Evolutionary conservation across 1,140 invertebrate genomes (phyloP).

Genomic region (Meloidogyne chitwoodi): DNA sequence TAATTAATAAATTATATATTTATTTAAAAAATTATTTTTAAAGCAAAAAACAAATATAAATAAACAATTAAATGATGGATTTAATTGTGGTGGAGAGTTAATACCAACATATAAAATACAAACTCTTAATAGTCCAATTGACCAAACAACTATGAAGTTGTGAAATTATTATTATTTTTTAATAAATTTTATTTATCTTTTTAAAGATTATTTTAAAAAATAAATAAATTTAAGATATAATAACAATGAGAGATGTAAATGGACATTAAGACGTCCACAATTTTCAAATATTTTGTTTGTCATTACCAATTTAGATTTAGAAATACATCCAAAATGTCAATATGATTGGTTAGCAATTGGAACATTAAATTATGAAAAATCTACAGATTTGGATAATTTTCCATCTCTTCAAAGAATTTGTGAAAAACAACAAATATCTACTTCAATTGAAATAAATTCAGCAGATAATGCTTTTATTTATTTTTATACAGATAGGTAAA

Average conservation of each 20-base stretch:
- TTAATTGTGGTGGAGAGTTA: conserved; percentile 46
- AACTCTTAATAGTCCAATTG: conserved; percentile 22
- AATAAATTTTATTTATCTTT: too few relatives aligned
- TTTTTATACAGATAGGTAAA: conserved; percentile 16
- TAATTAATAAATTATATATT: not conserved
- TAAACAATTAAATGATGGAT: not conserved
- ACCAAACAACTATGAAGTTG: not conserved
- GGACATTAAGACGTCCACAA: conserved; percentile 41
- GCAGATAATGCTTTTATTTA: conserved; percentile 26
- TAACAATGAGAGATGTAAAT: conserved; percentile 46
- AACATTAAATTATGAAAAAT: conserved; percentile 16
- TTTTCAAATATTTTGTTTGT: conserved; percentile 42
- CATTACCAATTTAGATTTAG: conserved; percentile 47
- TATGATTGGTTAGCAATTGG: conserved; percentile 49
- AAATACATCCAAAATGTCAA: conserved; percentile 36
- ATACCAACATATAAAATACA: conserved; percentile 38
- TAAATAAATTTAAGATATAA: conserved; percentile 32
- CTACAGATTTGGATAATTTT: conserved; percentile 5
- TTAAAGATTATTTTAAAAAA: too few relatives aligned
- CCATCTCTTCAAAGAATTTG: conserved; percentile 24
- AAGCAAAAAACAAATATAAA: not conserved
- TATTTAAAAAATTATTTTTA: not conserved
- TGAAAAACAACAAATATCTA: conserved; percentile 23
- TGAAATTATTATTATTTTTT: too few relatives aligned
- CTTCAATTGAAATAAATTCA: conserved; percentile 33